These are phyloP conservation scores for Halesus radiatus DNA, from an alignment of 1,140 invertebrate genomes.

Conservation along the genomic window DNA sequence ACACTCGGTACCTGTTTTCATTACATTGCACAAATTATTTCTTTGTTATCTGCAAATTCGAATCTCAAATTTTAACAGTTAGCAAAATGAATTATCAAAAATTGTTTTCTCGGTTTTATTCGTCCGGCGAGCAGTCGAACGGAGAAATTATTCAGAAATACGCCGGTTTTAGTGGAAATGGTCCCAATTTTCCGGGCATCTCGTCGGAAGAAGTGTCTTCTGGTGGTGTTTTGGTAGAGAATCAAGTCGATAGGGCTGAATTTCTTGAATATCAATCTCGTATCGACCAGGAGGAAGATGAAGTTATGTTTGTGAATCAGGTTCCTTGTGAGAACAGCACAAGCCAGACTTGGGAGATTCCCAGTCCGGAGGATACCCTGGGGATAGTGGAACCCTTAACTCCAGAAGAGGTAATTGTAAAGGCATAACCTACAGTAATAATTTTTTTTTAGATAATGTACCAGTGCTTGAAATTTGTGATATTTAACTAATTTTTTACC, in stretches of 20 bases:
- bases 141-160: slow-evolving; percentile 51
- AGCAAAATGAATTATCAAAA: slow-evolving; percentile 55
- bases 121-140: slow-evolving; percentile 34
- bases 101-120: slow-evolving; percentile 53
- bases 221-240: slow-evolving; percentile 11
- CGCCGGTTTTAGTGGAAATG: slow-evolving; percentile 33
- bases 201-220: slow-evolving; percentile 26
- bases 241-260: slow-evolving; percentile 31
- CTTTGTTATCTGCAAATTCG: slow-evolving; percentile 22
- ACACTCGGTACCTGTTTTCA: slow-evolving; percentile 9
- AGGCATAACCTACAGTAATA: no score
- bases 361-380: slow-evolving; percentile 38
- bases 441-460: no score
- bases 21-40: background rate
- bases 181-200: slow-evolving; percentile 17
- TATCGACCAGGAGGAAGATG: slow-evolving; percentile 37
- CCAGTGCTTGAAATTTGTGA: no score
- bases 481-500: no score
- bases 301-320: slow-evolving; percentile 43
- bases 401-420: slow-evolving; percentile 32
- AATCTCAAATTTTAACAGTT: background rate
- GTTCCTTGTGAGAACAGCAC: slow-evolving; percentile 9
- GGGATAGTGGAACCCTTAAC: slow-evolving; percentile 27
- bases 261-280: slow-evolving; percentile 33
- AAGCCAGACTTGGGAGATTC: slow-evolving; percentile 43